These are phyloP conservation scores for Heliconius eleuchia DNA, from an alignment of 1,140 invertebrate genomes.

Conservation along the genomic window DNA sequence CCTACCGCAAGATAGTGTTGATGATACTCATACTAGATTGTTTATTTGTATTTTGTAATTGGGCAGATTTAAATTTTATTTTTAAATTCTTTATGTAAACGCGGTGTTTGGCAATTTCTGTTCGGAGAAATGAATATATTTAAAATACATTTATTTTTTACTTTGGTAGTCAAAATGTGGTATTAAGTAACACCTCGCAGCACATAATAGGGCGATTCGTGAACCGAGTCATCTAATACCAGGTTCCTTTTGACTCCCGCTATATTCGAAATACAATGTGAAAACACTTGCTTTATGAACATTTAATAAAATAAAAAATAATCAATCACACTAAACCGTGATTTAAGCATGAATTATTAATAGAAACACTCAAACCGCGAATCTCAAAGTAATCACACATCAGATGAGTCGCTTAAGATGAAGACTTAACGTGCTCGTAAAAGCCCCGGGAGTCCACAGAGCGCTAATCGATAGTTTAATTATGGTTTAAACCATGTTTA, in stretches of 20 bases:
- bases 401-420: constrained; percentile 10
- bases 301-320: background rate
- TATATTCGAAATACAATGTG: no score
- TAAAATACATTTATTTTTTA: no score
- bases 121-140: no score
- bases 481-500: constrained; percentile 14
- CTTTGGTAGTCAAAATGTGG: no score
- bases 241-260: no score
- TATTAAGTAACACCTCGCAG: no score
- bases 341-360: background rate
- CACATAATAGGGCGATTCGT: no score
- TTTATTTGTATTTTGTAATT: background rate
- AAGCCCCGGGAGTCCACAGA: constrained; percentile 23
- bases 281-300: no score
- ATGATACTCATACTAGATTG: background rate
- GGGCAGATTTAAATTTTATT: no score
- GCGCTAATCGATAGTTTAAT: constrained; percentile 30
- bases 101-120: no score
- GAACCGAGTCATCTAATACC: no score
- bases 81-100: no score
- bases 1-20: background rate
- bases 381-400: constrained; percentile 12
- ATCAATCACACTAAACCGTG: background rate
- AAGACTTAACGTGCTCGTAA: constrained; percentile 18
- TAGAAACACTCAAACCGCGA: constrained; percentile 7